Evolutionary conservation across 1,140 invertebrate genomes (phyloP).

Genomic region (Macrostomum lignano): DNA sequence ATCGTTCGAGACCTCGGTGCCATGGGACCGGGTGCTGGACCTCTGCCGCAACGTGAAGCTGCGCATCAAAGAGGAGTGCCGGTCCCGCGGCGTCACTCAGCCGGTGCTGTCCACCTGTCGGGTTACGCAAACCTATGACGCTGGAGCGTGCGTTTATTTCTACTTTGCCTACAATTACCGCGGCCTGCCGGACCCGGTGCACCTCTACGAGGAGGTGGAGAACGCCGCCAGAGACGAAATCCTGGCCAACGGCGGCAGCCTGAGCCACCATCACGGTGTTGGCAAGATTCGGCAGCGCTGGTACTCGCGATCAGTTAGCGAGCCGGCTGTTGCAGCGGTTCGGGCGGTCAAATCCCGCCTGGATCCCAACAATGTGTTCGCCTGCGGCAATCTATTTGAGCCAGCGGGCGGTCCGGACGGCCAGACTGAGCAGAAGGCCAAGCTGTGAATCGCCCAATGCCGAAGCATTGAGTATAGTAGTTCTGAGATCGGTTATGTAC

Average conservation of each 20-base stretch:
- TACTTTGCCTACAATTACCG: conserved; percentile 69
- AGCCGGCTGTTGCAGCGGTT: conserved; percentile 42
- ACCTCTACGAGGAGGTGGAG: conserved; percentile 46
- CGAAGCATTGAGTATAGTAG: too few relatives aligned
- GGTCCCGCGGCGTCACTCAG: conserved; percentile 27
- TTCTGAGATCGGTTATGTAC: too few relatives aligned
- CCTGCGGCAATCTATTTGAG: conserved; percentile 42
- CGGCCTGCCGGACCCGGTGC: conserved; percentile 40
- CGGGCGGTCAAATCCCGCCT: conserved; percentile 50
- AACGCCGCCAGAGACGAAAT: conserved; percentile 58
- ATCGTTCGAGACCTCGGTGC: conserved; percentile 88
- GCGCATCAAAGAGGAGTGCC: conserved; percentile 44
- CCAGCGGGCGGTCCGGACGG: too few relatives aligned
- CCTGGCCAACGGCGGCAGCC: conserved; percentile 53
- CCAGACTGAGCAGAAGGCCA: too few relatives aligned
- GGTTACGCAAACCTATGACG: conserved; percentile 83
- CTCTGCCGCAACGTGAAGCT: conserved; percentile 65
- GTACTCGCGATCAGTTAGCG: conserved; percentile 44
- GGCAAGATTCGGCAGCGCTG: conserved; percentile 65
- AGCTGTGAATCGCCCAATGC: too few relatives aligned
- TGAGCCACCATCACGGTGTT: conserved; percentile 84
- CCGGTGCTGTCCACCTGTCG: conserved; percentile 32
- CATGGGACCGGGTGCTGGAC: conserved; percentile 57
- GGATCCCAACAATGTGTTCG: conserved; percentile 79
- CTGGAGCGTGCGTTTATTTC: conserved; percentile 85